A percentile compares a stretch with the other conserved stretches of the same genome.
These are phyloP conservation scores for Periphyllus acericola DNA, from an alignment of 2,888 invertebrate genomes.

Conservation along the genomic window DNA sequence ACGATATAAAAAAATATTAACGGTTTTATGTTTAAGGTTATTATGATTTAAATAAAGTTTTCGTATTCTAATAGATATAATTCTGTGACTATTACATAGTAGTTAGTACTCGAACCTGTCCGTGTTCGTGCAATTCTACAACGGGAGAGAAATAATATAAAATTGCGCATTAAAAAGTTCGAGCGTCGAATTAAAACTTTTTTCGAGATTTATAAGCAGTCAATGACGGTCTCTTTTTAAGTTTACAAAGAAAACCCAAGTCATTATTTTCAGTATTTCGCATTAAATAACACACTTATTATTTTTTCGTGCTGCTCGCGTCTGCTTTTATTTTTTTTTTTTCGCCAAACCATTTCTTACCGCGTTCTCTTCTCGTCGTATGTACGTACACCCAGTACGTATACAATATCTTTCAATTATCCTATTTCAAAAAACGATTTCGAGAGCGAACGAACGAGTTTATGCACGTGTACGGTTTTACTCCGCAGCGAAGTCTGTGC, in stretches of 20 bases:
- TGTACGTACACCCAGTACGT: no score
- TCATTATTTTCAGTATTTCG: neutral
- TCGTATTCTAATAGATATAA: neutral
- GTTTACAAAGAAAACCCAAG: neutral
- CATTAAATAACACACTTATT: neutral
- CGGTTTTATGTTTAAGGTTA: neutral
- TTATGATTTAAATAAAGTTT: neutral
- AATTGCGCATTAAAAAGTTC: neutral
- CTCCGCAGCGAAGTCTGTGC: no score
- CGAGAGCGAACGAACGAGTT: no score
- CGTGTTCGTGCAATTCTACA: neutral
- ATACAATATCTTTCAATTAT: no score
- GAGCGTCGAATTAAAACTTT: constrained; percentile 6
- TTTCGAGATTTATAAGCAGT: neutral
- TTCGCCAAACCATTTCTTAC: neutral
- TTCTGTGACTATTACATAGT: neutral
- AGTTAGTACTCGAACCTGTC: neutral
- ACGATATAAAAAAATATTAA: neutral
- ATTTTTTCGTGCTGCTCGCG: neutral
- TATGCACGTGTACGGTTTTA: no score
- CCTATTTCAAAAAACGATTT: no score
- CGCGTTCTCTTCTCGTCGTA: no score
- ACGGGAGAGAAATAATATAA: neutral
- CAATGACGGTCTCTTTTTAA: neutral
- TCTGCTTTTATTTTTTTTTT: neutral